Percentiles rank a stretch among this genome's conserved stretches.
Conservation (phyloP, 2,888 invertebrate species). For the Siphonodentalium dalli region DNA sequence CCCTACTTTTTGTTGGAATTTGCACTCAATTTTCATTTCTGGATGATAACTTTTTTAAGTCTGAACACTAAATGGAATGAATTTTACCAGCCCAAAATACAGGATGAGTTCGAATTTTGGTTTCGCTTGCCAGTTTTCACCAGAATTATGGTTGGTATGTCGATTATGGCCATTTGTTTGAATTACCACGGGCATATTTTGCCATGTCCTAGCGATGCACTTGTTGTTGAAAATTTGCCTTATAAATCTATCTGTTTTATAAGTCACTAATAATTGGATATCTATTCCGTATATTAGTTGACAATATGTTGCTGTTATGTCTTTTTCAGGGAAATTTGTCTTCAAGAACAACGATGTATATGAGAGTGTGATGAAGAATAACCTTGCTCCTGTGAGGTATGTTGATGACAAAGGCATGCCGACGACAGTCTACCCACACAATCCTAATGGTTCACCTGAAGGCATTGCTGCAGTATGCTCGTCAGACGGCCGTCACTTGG, state of each 20-base stretch:
- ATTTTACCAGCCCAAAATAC: too few species aligned
- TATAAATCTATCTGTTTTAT: slow-evolving; percentile 6
- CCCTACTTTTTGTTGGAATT: too few species aligned
- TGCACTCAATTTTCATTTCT: too few species aligned
- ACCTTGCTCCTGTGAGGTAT: slow-evolving; percentile 81
- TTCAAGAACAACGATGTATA: slow-evolving; percentile 65
- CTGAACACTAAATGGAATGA: too few species aligned
- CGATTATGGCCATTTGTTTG: background rate
- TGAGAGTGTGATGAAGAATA: slow-evolving; percentile 62
- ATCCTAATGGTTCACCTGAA: slow-evolving; percentile 75
- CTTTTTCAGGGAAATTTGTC: slow-evolving; percentile 64
- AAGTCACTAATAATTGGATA: background rate
- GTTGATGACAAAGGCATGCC: slow-evolving; percentile 80
- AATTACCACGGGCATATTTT: background rate
- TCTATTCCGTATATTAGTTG: background rate
- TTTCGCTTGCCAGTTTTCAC: too few species aligned
- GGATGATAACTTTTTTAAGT: too few species aligned
- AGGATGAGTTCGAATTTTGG: too few species aligned
- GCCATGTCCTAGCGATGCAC: background rate
- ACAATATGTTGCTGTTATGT: background rate
- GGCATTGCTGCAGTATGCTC: slow-evolving; percentile 93
- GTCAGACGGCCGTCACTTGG: slow-evolving; percentile 88
- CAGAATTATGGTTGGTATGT: too few species aligned
- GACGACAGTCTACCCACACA: slow-evolving; percentile 80
- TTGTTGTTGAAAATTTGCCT: background rate